Evolutionary conservation across 2,113 vertebrate genomes (phyloP).

Genomic region (Furnarius figulus): DNA sequence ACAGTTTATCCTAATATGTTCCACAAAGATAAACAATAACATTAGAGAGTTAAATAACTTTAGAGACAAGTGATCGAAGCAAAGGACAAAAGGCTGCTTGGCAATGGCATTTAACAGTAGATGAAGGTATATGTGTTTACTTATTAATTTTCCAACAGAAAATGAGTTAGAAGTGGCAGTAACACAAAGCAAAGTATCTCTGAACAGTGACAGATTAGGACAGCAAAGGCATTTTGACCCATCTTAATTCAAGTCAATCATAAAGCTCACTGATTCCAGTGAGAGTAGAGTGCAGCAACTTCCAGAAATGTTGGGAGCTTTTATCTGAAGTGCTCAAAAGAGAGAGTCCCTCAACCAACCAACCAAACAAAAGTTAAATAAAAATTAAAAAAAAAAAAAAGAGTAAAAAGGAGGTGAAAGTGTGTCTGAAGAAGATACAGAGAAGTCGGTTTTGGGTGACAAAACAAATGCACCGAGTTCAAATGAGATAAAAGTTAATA

Average conservation of each 20-base stretch:
- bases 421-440: not conserved
- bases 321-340: not conserved
- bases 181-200: not conserved
- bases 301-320: not conserved
- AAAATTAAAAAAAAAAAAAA: too few relatives aligned
- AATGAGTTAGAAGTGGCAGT: not conserved
- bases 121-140: not conserved
- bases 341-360: not conserved
- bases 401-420: not conserved
- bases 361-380: not conserved
- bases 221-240: not conserved
- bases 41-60: not conserved
- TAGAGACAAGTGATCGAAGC: slow-evolving; percentile 1
- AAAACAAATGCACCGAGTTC: not conserved
- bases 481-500: not conserved
- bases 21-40: slow-evolving; percentile 45
- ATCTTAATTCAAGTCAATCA: not conserved
- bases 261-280: not conserved
- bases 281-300: not conserved
- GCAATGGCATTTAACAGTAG: slow-evolving; percentile 5
- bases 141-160: not conserved
- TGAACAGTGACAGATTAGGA: not conserved
- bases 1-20: slow-evolving; percentile 22
- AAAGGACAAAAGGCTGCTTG: not conserved
- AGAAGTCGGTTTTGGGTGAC: not conserved